Percentiles rank a stretch among this genome's conserved stretches.
Conservation (phyloP, 2,888 invertebrate genomes). For the Pogonocherus hispidulus region DNA sequence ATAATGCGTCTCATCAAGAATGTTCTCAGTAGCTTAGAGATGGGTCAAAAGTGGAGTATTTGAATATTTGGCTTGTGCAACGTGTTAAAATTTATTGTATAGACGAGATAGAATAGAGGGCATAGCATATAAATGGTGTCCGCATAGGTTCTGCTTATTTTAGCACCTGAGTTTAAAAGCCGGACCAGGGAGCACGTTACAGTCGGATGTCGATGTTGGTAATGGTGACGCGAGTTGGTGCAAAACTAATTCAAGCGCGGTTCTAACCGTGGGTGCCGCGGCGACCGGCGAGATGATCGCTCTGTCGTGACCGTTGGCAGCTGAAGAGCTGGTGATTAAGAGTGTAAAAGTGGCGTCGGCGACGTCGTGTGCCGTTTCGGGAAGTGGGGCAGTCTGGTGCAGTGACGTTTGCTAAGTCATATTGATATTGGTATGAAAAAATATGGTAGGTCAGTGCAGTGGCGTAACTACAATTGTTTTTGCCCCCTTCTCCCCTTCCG, state of each 20-base stretch:
- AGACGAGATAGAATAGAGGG: constrained; percentile 26
- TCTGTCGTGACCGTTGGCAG: constrained; percentile 28
- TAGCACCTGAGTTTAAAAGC: constrained; percentile 63
- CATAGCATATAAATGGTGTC: constrained; percentile 53
- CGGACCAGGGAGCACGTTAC: constrained; percentile 48
- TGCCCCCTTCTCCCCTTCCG: no score
- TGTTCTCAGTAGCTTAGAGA: no score
- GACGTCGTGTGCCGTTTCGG: constrained; percentile 24
- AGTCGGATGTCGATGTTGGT: constrained; percentile 21
- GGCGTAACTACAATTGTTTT: not conserved
- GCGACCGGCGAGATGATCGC: not conserved
- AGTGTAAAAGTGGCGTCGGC: constrained; percentile 33
- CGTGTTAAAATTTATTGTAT: constrained; percentile 6
- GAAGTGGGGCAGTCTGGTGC: constrained; percentile 19
- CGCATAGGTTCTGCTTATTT: constrained; percentile 67
- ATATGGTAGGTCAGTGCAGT: constrained; percentile 22
- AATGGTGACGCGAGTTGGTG: constrained; percentile 46
- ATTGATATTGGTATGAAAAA: not conserved
- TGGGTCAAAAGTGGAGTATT: not conserved
- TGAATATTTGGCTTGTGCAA: not conserved
- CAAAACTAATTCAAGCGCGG: constrained; percentile 53
- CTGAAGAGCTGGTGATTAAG: constrained; percentile 36
- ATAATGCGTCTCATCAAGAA: no score
- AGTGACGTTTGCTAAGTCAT: constrained; percentile 10
- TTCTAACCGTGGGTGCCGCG: constrained; percentile 45